A percentile compares a stretch with the other conserved stretches of the same genome.
phyloP scores from a whole-genome alignment of 2,797 vertebrate genomes.

The Phrynocephalus guinanensis region DNA sequence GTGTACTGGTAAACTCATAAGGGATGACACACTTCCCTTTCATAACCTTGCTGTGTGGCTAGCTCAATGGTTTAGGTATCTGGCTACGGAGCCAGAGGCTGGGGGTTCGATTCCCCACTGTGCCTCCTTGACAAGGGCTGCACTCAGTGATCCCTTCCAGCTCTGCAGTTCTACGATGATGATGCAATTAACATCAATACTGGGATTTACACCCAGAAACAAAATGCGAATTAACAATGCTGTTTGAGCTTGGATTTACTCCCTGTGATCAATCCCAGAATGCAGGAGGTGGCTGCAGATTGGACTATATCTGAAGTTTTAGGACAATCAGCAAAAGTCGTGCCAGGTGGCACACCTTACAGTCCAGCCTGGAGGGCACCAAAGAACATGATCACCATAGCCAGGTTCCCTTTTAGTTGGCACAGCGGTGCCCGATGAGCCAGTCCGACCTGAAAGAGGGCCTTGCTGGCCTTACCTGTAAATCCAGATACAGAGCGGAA shows the following conservation, averaged over 20 bases:
- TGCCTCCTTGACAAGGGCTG: too few species aligned
- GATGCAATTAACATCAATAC: not conserved
- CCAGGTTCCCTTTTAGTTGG: not conserved
- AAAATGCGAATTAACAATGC: not conserved
- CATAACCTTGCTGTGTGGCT: not conserved
- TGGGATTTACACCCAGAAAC: not conserved
- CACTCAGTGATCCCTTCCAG: too few species aligned
- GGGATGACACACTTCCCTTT: not conserved
- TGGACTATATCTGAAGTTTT: not conserved
- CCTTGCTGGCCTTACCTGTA: not conserved
- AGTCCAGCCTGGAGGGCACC: not conserved
- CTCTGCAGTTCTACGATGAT: too few species aligned
- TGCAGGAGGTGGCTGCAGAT: not conserved
- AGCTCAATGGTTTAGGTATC: too few species aligned
- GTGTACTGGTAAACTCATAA: not conserved
- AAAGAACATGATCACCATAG: not conserved
- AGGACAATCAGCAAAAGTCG: not conserved
- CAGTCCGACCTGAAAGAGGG: not conserved
- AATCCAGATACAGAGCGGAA: not conserved
- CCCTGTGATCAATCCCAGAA: not conserved
- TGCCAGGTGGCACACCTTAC: not conserved
- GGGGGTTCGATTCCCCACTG: too few species aligned
- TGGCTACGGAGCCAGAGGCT: too few species aligned
- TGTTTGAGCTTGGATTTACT: not conserved
- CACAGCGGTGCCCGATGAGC: not conserved